A percentile compares a stretch with the other conserved stretches of the same genome.
phyloP scores from a whole-genome alignment of 2,797 vertebrate species.

The Chrosomus eos region DNA sequence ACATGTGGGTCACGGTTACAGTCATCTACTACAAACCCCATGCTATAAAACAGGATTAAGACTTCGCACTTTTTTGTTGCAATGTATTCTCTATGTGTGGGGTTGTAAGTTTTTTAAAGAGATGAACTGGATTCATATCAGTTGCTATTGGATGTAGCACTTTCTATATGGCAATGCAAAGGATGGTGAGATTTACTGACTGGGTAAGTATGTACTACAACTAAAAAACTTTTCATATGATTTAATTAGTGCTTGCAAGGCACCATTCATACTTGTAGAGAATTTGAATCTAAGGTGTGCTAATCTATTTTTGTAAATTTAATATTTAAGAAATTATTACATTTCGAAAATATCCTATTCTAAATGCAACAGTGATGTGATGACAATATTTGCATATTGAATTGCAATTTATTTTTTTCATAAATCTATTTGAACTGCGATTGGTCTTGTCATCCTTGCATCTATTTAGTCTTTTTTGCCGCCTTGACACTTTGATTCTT shows the following conservation, averaged over 20 bases:
- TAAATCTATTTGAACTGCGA: neutral
- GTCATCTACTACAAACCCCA: conserved; percentile 83
- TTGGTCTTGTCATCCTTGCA: neutral
- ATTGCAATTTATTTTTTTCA: neutral
- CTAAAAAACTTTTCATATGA: neutral
- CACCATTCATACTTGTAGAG: neutral
- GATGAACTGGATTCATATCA: neutral
- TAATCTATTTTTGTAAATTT: neutral
- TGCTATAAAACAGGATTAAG: conserved; percentile 81
- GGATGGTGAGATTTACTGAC: neutral
- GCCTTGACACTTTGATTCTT: neutral
- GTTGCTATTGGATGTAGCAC: neutral
- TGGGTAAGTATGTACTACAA: neutral
- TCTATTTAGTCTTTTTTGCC: neutral
- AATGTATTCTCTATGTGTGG: neutral
- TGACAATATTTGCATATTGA: neutral
- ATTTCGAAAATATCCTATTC: neutral
- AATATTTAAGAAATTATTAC: neutral
- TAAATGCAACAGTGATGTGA: neutral
- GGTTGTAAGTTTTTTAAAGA: neutral
- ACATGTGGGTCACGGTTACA: conserved; percentile 87
- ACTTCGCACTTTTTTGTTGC: neutral
- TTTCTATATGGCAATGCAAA: neutral
- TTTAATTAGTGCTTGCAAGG: neutral
- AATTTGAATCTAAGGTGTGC: neutral